These are phyloP conservation scores for Seriola aureovittata DNA, from an alignment of 2,113 vertebrate species.

Conservation along the genomic window DNA sequence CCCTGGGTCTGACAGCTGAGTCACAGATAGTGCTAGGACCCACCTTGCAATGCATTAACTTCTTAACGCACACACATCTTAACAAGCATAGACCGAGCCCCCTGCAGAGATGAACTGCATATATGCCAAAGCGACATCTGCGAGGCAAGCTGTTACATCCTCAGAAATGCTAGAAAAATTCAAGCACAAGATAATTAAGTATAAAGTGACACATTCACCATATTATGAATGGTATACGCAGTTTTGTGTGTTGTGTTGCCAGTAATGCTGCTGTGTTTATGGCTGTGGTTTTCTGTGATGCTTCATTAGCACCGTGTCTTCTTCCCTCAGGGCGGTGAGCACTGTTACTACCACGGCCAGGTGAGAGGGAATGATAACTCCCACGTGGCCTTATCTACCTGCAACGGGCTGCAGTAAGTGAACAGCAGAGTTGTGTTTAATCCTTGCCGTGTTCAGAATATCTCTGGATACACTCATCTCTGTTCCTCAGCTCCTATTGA, in stretches of 20 bases:
- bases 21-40: slow-evolving; percentile 66
- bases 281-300: slow-evolving; percentile 31
- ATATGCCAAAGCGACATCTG: slow-evolving; percentile 49
- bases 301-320: slow-evolving; percentile 48
- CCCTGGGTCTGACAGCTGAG: slow-evolving; percentile 72
- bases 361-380: slow-evolving; percentile 91
- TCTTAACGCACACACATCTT: slow-evolving; percentile 16
- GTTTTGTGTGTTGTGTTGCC: slow-evolving; percentile 18
- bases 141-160: slow-evolving; percentile 52
- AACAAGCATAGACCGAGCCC: slow-evolving; percentile 39
- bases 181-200: slow-evolving; percentile 9
- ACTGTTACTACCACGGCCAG: slow-evolving; percentile 97
- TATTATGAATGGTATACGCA: neutral
- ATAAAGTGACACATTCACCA: slow-evolving; percentile 10
- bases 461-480: slow-evolving; percentile 43
- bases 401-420: slow-evolving; percentile 97
- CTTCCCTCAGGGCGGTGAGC: slow-evolving; percentile 92
- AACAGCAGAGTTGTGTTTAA: slow-evolving; percentile 42
- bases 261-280: neutral
- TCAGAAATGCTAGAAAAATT: slow-evolving; percentile 27
- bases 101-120: slow-evolving; percentile 32
- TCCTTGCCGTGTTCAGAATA: slow-evolving; percentile 42
- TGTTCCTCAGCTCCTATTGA: slow-evolving; percentile 46
- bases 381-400: slow-evolving; percentile 93
- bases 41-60: slow-evolving; percentile 43